Base-by-base conservation (phyloP, 2,888 invertebrate genomes). In the Drosophila borealis region DNA sequence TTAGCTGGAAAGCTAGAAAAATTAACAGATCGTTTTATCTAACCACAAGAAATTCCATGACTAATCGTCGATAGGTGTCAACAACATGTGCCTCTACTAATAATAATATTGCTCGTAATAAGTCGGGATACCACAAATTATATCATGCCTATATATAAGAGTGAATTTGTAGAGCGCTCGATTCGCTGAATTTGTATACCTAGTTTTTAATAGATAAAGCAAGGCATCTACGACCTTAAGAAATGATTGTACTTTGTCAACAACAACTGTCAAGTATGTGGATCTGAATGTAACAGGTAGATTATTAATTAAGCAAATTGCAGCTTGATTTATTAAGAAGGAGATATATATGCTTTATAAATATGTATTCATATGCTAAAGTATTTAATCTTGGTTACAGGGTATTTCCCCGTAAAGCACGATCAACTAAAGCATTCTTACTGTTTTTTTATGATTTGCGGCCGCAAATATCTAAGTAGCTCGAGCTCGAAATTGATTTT, bases 31-130 rank as follows among this genome's bases (percentile, higher is more conserved):
- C 46, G 36, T 29, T 70, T 19, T 33, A 37, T 45, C 37, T 17
- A 70, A 66, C 85, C 88, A 65, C 88, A 88, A 71, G 61, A 85
- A 65, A 55, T 73, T 77, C 78, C 68, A 64, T 67, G 78, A 77
- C 72, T 84, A 79, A 84, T 74, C 72, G 34, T 5, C 39, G 41
- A 34, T 19, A 54, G 65, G 70, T 76, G 65, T 78, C 61, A 78
- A 70, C 60, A 79, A 56, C 55, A 60, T 57, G 44, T 59, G 64
- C 56, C 45, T 36, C 71, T 65, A 42, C 44, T 33, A 36, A 34
- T 13, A 33, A 61, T 37, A 37, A 59, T 17, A 33, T 17, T 25
- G 37, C 33, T 44, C 44, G 50, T 44, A 63, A 75, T 75, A 61
- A 59, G 62, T 60, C 56, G 78, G 64, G 45, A 65, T 78, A 74